Conservation (phyloP, 2,113 vertebrate genomes). For the Clarias batrachus region DNA sequence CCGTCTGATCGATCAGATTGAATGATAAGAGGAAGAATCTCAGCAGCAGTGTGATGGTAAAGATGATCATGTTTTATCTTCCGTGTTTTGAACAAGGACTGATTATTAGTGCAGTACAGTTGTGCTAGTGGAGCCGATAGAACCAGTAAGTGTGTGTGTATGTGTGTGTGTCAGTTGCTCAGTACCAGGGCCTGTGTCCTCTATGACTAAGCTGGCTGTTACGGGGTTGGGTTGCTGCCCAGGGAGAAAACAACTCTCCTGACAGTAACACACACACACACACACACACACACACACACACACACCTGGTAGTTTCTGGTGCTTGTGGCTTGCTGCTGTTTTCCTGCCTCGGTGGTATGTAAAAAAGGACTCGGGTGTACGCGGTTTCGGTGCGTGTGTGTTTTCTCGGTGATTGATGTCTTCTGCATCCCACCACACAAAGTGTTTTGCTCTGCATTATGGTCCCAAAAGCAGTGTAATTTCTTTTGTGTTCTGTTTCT, state of each 20-base stretch:
- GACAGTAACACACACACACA: constrained; percentile 10
- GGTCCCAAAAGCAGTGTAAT: background rate
- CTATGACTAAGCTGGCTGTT: background rate
- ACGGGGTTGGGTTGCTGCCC: background rate
- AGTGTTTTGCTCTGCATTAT: background rate
- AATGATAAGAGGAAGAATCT: background rate
- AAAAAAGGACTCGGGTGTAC: background rate
- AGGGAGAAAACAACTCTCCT: constrained; percentile 39
- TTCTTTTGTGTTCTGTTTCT: background rate
- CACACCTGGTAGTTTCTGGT: constrained; percentile 17
- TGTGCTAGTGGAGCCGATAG: constrained; percentile 4
- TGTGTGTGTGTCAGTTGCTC: background rate
- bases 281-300: background rate
- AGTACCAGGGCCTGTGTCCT: constrained; percentile 15
- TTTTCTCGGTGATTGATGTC: background rate
- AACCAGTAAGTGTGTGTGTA: background rate
- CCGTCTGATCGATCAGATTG: background rate
- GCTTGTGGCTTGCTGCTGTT: background rate
- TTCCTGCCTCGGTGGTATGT: background rate
- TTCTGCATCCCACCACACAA: background rate
- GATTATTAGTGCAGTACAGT: background rate
- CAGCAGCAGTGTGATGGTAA: background rate
- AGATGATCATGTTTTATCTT: background rate
- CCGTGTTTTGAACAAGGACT: background rate
- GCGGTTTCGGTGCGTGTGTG: background rate